A percentile compares a stretch with the other conserved stretches of the same genome.
Conservation (phyloP, 2,888 invertebrate species). For the Pocota personata region DNA sequence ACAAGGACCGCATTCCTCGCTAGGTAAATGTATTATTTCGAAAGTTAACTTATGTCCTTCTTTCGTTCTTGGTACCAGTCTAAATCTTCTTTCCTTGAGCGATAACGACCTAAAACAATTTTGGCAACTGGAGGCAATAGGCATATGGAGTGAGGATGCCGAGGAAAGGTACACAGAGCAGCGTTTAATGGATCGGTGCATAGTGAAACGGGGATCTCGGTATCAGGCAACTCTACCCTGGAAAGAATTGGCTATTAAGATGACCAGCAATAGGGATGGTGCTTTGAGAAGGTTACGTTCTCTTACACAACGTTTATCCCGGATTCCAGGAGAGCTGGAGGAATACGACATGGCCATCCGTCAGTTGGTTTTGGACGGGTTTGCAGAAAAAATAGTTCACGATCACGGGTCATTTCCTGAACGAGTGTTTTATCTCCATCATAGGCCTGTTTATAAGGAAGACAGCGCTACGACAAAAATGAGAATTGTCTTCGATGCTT, state of each 20-base stretch:
- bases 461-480: too few species aligned
- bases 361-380: too few species aligned
- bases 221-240: not conserved
- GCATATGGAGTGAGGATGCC: not conserved
- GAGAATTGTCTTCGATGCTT: not conserved
- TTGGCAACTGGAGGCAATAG: not conserved
- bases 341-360: slow-evolving; percentile 12
- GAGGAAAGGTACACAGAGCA: not conserved
- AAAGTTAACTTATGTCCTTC: not conserved
- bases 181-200: not conserved
- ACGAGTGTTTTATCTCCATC: too few species aligned
- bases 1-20: too few species aligned
- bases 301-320: too few species aligned
- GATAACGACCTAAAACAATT: too few species aligned
- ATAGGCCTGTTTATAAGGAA: too few species aligned
- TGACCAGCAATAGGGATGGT: not conserved
- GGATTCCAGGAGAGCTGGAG: not conserved
- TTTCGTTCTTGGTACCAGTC: not conserved
- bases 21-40: too few species aligned
- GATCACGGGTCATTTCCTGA: too few species aligned
- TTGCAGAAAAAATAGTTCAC: too few species aligned
- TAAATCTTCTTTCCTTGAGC: not conserved
- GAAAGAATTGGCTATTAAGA: not conserved
- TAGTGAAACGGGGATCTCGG: too few species aligned
- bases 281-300: slow-evolving; percentile 5